Percentiles rank a stretch among this genome's conserved stretches.
These are phyloP conservation scores for Acrocephalus arundinaceus DNA, from an alignment of 2,113 vertebrate species.

Conservation along the genomic window DNA sequence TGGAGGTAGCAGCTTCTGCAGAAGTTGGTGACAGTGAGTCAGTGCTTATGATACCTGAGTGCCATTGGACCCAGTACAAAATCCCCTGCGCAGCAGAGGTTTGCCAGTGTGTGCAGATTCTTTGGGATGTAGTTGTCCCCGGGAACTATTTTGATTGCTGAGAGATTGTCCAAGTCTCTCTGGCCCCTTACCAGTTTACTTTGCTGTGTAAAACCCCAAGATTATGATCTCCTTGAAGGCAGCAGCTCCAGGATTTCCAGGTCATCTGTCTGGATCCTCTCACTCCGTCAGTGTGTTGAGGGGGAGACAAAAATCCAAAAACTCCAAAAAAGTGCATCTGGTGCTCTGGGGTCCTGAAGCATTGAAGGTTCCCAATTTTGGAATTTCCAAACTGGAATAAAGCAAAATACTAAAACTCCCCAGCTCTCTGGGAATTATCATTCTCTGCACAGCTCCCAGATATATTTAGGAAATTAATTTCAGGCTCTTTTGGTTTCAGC, in stretches of 20 bases:
- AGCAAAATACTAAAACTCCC: background rate
- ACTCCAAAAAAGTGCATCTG: rapidly evolving
- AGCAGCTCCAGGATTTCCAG: background rate
- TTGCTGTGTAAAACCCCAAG: background rate
- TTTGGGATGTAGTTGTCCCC: background rate
- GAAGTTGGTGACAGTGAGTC: background rate
- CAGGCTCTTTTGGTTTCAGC: slow-evolving; percentile 38
- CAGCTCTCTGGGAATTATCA: background rate
- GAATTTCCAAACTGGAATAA: background rate
- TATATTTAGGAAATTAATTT: slow-evolving; percentile 60
- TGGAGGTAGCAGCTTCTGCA: background rate
- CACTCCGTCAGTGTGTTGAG: background rate
- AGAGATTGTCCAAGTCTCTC: background rate
- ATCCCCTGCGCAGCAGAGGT: background rate
- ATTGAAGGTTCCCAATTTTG: background rate
- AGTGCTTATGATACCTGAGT: background rate
- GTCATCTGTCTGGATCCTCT: background rate
- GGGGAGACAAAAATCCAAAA: background rate
- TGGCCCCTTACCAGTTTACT: background rate
- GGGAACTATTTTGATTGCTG: background rate
- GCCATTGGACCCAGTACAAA: background rate
- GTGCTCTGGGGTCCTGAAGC: background rate
- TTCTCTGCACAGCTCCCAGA: background rate
- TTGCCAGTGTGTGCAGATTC: background rate
- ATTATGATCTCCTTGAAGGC: background rate